Conservation (phyloP, 1,140 invertebrate genomes). For the Hylaeus volcanicus region DNA sequence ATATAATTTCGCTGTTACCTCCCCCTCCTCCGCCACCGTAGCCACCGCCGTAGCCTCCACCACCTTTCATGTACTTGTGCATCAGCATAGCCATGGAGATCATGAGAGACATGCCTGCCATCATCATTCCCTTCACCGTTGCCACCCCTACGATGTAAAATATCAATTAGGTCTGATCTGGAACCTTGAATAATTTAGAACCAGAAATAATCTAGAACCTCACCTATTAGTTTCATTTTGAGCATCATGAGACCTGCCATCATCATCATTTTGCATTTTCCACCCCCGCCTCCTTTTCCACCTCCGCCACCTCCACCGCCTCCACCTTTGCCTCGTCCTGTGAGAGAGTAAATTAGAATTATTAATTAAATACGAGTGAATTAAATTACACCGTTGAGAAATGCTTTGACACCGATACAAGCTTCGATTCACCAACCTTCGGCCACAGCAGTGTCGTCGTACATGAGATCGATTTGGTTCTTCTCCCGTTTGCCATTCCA, state of each 20-base stretch:
- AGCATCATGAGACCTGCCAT: constrained; percentile 83
- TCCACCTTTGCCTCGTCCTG: constrained; percentile 67
- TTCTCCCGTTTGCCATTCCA: constrained; percentile 69
- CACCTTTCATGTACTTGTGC: constrained; percentile 81
- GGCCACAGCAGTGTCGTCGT: constrained; percentile 65
- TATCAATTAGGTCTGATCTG: neutral
- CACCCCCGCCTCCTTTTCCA: constrained; percentile 73
- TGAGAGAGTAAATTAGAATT: constrained; percentile 26
- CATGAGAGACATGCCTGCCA: constrained; percentile 82
- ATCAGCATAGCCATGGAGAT: constrained; percentile 82
- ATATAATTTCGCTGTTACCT: neutral
- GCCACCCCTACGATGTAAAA: constrained; percentile 79
- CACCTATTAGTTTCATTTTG: constrained; percentile 84
- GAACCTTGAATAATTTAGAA: no score
- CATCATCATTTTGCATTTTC: constrained; percentile 84
- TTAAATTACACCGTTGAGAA: no score
- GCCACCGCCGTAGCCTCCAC: constrained; percentile 68
- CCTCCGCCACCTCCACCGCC: constrained; percentile 75
- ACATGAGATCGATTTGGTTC: constrained; percentile 76
- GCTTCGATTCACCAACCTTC: constrained; percentile 67
- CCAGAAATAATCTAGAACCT: constrained; percentile 27
- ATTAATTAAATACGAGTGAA: no score
- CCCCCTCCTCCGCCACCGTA: constrained; percentile 65
- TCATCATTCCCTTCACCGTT: constrained; percentile 83
- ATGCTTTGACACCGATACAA: no score